Evolutionary conservation across 2,797 vertebrate species (phyloP).

Genomic region (Lithobates sylvaticus): DNA sequence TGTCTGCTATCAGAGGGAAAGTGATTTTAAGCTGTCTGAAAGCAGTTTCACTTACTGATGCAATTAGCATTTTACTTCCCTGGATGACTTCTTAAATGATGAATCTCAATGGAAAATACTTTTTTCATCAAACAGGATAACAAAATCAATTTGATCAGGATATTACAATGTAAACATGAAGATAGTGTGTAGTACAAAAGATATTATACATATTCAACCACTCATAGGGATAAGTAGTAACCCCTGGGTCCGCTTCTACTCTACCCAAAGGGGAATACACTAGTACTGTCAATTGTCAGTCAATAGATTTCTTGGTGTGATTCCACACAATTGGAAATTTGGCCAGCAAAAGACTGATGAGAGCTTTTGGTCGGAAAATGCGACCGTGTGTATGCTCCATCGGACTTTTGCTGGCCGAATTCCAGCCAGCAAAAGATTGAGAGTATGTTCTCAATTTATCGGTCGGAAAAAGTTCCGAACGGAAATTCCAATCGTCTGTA

Average conservation of each 20-base stretch:
- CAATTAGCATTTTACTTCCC: slow-evolving; percentile 58
- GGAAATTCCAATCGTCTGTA: no score
- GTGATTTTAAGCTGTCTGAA: slow-evolving; percentile 57
- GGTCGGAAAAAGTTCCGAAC: no score
- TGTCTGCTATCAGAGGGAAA: slow-evolving; percentile 51
- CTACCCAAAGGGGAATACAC: not conserved
- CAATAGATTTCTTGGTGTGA: no score
- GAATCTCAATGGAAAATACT: slow-evolving; percentile 41
- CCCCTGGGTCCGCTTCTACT: not conserved
- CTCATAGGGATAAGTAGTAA: not conserved
- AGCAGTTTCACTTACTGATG: slow-evolving; percentile 53
- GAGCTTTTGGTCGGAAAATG: no score
- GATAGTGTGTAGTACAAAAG: not conserved
- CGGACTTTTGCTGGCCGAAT: no score
- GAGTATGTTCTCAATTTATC: no score
- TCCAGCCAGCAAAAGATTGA: no score
- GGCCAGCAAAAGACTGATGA: no score
- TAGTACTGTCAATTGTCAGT: not conserved
- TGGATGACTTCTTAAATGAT: slow-evolving; percentile 55
- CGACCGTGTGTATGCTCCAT: no score
- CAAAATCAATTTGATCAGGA: slow-evolving; percentile 50
- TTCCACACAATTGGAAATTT: no score
- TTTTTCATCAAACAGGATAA: slow-evolving; percentile 50
- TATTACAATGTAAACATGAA: slow-evolving; percentile 30
- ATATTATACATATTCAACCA: not conserved